A percentile compares a stretch with the other conserved stretches of the same genome.
phyloP scores from a whole-genome alignment of 2,888 invertebrate species.

The Pinctada fucata region DNA sequence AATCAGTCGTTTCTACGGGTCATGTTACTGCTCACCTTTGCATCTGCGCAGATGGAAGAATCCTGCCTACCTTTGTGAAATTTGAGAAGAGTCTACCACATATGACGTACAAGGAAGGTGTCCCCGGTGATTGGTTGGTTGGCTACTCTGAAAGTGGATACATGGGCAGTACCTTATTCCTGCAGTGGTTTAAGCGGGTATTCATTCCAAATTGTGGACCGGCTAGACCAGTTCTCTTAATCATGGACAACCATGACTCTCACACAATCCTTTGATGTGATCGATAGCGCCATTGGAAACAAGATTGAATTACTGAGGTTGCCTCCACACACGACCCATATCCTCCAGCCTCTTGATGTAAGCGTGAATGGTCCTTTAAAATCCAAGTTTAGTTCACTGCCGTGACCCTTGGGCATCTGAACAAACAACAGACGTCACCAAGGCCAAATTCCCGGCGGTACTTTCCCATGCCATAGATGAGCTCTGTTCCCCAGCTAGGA shows the following conservation, averaged over 20 bases:
- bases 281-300: constrained; percentile 2
- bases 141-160: constrained; percentile 21
- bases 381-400: background rate
- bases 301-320: constrained; percentile 12
- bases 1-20: background rate
- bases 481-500: constrained; percentile 14
- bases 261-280: constrained; percentile 6
- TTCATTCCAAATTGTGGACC: constrained; percentile 18
- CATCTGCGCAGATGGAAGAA: constrained; percentile 10
- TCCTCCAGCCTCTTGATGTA: too few species aligned
- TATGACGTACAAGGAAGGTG: constrained; percentile 3
- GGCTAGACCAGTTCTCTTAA: constrained; percentile 13
- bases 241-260: constrained; percentile 31
- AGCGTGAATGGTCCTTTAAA: too few species aligned
- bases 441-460: constrained; percentile 15
- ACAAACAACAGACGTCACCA: background rate
- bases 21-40: constrained; percentile 18
- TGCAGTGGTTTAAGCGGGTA: constrained; percentile 11
- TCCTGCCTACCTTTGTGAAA: constrained; percentile 25
- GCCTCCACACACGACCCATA: constrained; percentile 21
- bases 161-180: constrained; percentile 25
- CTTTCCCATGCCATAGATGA: constrained; percentile 2
- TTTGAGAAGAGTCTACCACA: constrained; percentile 12
- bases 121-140: background rate
- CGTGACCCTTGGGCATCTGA: background rate